These are phyloP conservation scores for Malaclemys terrapin DNA, from an alignment of 2,113 vertebrate genomes.

Conservation along the genomic window DNA sequence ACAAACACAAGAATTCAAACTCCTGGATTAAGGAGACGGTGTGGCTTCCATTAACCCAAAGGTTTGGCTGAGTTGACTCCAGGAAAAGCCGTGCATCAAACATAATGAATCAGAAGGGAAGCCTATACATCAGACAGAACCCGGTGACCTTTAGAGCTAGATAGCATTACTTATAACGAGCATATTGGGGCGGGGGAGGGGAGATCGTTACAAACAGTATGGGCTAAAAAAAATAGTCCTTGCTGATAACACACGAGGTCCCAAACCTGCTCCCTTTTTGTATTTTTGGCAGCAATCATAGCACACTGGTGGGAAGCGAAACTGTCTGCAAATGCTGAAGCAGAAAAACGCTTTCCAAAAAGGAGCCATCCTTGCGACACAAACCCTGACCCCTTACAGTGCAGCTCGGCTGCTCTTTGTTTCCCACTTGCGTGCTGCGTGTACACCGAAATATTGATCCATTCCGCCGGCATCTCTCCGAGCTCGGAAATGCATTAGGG, in stretches of 20 bases:
- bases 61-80: slow-evolving; percentile 22
- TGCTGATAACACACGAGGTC: background rate
- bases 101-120: slow-evolving; percentile 54
- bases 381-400: background rate
- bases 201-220: accelerated
- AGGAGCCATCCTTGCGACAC: background rate
- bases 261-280: background rate
- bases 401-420: background rate
- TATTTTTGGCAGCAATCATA: background rate
- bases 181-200: background rate
- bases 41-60: slow-evolving; percentile 74
- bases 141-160: slow-evolving; percentile 63
- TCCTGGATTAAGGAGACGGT: slow-evolving; percentile 44
- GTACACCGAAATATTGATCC: background rate
- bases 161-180: slow-evolving; percentile 30
- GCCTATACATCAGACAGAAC: slow-evolving; percentile 21
- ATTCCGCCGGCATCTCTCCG: background rate
- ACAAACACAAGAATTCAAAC: slow-evolving; percentile 64
- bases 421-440: background rate
- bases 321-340: background rate
- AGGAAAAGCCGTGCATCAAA: background rate
- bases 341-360: background rate
- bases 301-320: background rate
- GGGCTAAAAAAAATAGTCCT: background rate
- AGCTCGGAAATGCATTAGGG: slow-evolving; percentile 16